Evolutionary conservation across 2,113 vertebrate species (phyloP), one percentile per base, ranked within the genome.

Genomic region (Capricornis sumatraensis): DNA sequence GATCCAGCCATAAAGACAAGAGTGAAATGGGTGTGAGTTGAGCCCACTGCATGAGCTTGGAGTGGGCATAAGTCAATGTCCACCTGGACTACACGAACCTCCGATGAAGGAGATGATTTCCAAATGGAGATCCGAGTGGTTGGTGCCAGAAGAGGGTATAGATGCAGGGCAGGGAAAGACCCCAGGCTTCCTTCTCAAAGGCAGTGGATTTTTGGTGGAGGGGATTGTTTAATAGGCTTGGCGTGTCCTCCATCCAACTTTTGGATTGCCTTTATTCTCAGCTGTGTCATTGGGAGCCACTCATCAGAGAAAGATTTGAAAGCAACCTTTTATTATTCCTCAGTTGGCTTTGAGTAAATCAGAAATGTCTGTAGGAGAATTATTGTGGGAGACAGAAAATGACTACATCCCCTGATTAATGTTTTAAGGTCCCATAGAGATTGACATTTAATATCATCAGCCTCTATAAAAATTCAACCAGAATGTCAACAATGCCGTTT

Each of bases 401-500:
- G 11, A 47, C 84, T 85, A 1, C 30, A 28, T 57, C 40, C 50
- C 57, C n/a, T 55, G 47, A 57, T 89, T 81, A 57, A 71, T 36
- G 55, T 93, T 92, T 85, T 74, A 76, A 94, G 96, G 52, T 33
- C 60, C 60, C 36, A 2, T 57, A 78, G 92, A 97, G 91, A 67
- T 7, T 97, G 85, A 93, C 81, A 91, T 96, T 96, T 95, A 94
- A 74, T 97, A 64, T 96, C 95, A 86, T 91, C 83, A 0, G 52
- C 64, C 60, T 95, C 83, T 91, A 78, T 86, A 91, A 96, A 92
- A 96, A 81, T 78, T 82, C 94, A 88, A 19, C 33, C 55, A 78
- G 81, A 91, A 93, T 87, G 53, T 97, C 89, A 97, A 0, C 57
- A 93, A 2, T 53, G 78, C 78, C 30, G 0, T 89, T 86, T 88